These are phyloP conservation scores for Sardinella longiceps DNA, from an alignment of 2,797 vertebrate genomes.

Conservation along the genomic window DNA sequence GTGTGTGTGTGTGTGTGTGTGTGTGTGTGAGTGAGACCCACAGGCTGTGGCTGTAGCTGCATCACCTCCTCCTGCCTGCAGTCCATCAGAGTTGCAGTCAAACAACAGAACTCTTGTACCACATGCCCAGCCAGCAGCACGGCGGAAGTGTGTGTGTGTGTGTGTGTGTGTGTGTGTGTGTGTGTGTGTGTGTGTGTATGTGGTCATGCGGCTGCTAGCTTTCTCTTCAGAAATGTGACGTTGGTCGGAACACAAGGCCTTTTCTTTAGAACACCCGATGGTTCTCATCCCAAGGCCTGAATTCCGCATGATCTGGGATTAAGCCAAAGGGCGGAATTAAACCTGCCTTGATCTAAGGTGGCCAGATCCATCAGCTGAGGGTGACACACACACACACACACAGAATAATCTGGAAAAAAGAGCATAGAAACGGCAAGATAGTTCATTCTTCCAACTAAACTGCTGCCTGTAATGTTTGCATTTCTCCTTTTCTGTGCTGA, in stretches of 20 bases:
- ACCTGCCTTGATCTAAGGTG: background rate
- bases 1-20: background rate
- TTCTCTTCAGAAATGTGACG: conserved; percentile 54
- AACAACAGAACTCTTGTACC: conserved; percentile 59
- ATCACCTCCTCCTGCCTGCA: too few relatives aligned
- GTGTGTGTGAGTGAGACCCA: background rate
- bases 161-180: background rate
- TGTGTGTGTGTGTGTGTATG: background rate
- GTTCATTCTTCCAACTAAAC: background rate
- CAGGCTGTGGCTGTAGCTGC: background rate
- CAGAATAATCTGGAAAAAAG: background rate
- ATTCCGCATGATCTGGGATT: conserved; percentile 25
- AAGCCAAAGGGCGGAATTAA: background rate
- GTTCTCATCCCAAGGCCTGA: conserved; percentile 20
- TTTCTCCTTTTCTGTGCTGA: background rate
- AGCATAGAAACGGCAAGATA: background rate
- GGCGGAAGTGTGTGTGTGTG: conserved; percentile 39
- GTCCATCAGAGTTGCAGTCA: conserved; percentile 33
- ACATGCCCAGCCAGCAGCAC: conserved; percentile 41
- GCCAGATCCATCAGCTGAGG: background rate
- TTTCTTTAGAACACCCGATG: conserved; percentile 57
- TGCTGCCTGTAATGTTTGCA: background rate
- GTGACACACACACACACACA: background rate
- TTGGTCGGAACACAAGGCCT: conserved; percentile 58
- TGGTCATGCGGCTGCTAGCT: conserved; percentile 36